Evolutionary conservation across 2,888 invertebrate genomes (phyloP).

Genomic region (Serripes groenlandicus): DNA sequence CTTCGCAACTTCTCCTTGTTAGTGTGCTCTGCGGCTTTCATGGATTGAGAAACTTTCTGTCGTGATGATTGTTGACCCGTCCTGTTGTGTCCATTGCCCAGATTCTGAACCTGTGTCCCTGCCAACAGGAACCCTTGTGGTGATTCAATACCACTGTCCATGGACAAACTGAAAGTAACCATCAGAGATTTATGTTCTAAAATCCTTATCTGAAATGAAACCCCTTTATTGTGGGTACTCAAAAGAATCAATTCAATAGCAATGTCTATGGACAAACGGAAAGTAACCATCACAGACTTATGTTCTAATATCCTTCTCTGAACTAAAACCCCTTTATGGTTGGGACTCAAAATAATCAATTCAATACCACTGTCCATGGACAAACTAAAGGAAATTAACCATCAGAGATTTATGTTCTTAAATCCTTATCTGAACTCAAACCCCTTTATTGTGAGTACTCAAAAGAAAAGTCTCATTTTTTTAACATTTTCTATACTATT

Average conservation of each 20-base stretch:
- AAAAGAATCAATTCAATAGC: conserved; percentile 70
- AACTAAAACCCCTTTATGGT: too few relatives aligned
- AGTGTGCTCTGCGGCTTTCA: conserved; percentile 75
- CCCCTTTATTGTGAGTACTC: too few relatives aligned
- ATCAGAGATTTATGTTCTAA: too few relatives aligned
- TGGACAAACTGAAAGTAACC: conserved; percentile 62
- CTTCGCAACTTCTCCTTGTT: conserved; percentile 81
- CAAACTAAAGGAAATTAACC: conserved; percentile 57
- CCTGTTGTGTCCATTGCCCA: not conserved
- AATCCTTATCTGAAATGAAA: too few relatives aligned
- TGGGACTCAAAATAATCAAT: too few relatives aligned
- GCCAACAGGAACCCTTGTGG: conserved; percentile 44
- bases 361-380: conserved; percentile 71
- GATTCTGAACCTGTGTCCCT: not conserved
- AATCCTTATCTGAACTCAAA: too few relatives aligned
- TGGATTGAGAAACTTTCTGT: not conserved
- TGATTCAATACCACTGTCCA: conserved; percentile 71
- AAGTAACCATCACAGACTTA: too few relatives aligned
- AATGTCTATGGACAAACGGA: conserved; percentile 69
- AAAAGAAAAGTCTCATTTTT: too few relatives aligned
- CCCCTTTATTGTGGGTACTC: too few relatives aligned
- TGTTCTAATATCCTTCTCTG: too few relatives aligned
- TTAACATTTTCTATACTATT: too few relatives aligned
- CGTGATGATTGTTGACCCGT: not conserved
- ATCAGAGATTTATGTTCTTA: too few relatives aligned